Conservation (phyloP, 2,113 vertebrate genomes). For the Hippocampus guttulatus region DNA sequence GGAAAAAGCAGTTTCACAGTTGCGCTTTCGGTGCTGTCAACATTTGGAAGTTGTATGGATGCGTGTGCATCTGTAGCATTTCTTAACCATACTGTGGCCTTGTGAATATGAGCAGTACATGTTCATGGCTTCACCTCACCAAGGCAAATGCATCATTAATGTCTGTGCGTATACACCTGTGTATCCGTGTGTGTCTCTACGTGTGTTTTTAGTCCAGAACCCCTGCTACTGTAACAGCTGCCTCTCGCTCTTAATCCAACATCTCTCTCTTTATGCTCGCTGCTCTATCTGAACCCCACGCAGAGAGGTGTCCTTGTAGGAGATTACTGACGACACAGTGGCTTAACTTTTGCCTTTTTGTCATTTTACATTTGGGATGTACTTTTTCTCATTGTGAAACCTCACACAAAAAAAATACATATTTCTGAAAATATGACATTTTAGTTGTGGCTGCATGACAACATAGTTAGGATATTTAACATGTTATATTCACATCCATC, state of each 20-base stretch:
- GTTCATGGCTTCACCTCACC: slow-evolving; percentile 10
- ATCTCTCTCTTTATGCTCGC: not conserved
- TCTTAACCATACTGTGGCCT: too few relatives aligned
- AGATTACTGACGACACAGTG: slow-evolving; percentile 2
- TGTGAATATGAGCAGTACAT: too few relatives aligned
- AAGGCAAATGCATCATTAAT: not conserved
- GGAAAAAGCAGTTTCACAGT: too few relatives aligned
- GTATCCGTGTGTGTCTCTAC: not conserved
- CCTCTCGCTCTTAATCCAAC: slow-evolving; percentile 25
- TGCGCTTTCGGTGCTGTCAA: too few relatives aligned
- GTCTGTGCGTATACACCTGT: not conserved
- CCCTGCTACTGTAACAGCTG: slow-evolving; percentile 47
- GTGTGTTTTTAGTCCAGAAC: slow-evolving; percentile 20
- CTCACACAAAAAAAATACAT: not conserved
- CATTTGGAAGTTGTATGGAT: too few relatives aligned
- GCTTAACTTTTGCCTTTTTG: not conserved
- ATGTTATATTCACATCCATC: not conserved
- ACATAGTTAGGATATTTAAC: not conserved
- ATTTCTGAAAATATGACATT: not conserved
- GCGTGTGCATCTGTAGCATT: too few relatives aligned
- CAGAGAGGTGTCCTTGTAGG: slow-evolving; percentile 15
- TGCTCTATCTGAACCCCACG: slow-evolving; percentile 2
- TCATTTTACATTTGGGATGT: not conserved
- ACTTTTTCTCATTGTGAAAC: not conserved
- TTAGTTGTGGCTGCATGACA: not conserved